phyloP scores from a whole-genome alignment of 2,113 vertebrate genomes.

The Pitta sordida region DNA sequence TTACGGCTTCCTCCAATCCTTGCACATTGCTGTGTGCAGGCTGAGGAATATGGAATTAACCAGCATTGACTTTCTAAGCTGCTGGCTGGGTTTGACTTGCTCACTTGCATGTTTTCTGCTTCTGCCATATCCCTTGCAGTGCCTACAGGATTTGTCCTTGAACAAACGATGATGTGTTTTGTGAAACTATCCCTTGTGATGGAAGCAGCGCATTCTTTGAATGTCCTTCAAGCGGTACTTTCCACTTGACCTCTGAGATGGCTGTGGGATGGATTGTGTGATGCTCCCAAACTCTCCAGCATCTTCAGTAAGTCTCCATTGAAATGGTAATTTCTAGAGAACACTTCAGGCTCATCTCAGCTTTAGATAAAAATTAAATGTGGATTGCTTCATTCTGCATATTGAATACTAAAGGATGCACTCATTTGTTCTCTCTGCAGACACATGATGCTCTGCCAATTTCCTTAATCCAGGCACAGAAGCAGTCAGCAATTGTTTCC shows the following conservation, averaged over 20 bases:
- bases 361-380: slow-evolving; percentile 61
- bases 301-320: slow-evolving; percentile 50
- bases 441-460: slow-evolving; percentile 54
- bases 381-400: slow-evolving; percentile 52
- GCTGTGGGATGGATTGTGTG: not conserved
- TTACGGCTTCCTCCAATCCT: not conserved
- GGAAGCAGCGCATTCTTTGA: not conserved
- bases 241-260: not conserved
- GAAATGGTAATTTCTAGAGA: slow-evolving; percentile 60
- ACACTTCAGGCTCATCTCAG: slow-evolving; percentile 54
- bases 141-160: not conserved
- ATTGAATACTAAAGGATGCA: slow-evolving; percentile 48
- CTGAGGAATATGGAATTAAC: not conserved
- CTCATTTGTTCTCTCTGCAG: slow-evolving; percentile 55
- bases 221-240: not conserved
- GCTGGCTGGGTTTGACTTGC: not conserved
- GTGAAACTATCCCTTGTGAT: not conserved
- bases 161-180: not conserved
- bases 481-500: slow-evolving; percentile 56
- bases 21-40: not conserved
- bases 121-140: not conserved
- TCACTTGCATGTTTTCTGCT: not conserved
- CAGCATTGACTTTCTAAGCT: not conserved
- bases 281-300: slow-evolving; percentile 15
- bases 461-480: slow-evolving; percentile 64